A percentile compares a stretch with the other conserved stretches of the same genome.
Evolutionary conservation across 2,888 invertebrate species (phyloP).

Genomic region (Acrobasis repandana): DNA sequence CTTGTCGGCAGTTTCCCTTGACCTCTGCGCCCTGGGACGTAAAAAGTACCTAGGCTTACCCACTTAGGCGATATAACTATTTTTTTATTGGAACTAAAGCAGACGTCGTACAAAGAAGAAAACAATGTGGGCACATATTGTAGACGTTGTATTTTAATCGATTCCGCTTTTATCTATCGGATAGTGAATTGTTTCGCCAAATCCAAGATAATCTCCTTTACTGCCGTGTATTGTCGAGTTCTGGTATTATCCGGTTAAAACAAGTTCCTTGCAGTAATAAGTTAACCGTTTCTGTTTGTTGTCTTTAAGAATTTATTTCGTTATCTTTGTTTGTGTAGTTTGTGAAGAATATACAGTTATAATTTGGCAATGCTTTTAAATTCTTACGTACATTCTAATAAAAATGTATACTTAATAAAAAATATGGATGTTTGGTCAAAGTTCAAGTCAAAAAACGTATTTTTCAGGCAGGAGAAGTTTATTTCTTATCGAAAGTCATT

Average conservation of each 20-base stretch:
- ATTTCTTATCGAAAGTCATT: too few relatives aligned
- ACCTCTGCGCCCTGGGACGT: too few relatives aligned
- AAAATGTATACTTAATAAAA: too few relatives aligned
- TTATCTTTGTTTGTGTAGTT: constrained; percentile 13
- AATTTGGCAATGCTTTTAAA: constrained; percentile 25
- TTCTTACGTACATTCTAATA: constrained; percentile 6
- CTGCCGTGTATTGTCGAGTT: constrained; percentile 53
- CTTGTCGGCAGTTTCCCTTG: too few relatives aligned
- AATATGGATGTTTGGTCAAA: too few relatives aligned
- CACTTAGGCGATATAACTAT: neutral
- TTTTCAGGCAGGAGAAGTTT: too few relatives aligned
- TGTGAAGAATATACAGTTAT: neutral
- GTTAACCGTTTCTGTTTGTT: constrained; percentile 42
- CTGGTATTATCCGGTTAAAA: constrained; percentile 67
- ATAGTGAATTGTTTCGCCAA: constrained; percentile 58
- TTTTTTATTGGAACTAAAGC: neutral
- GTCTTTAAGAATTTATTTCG: constrained; percentile 17
- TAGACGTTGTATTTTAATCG: constrained; percentile 46
- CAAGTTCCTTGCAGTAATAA: constrained; percentile 67
- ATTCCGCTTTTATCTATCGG: constrained; percentile 62
- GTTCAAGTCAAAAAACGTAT: too few relatives aligned
- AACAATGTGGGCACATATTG: constrained; percentile 16
- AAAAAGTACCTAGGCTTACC: neutral
- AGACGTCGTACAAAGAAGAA: neutral
- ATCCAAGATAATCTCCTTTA: constrained; percentile 68